Evolutionary conservation across 2,888 invertebrate species (phyloP), one percentile per base, ranked within the genome.

Genomic region (Amblyteles armatorius): DNA sequence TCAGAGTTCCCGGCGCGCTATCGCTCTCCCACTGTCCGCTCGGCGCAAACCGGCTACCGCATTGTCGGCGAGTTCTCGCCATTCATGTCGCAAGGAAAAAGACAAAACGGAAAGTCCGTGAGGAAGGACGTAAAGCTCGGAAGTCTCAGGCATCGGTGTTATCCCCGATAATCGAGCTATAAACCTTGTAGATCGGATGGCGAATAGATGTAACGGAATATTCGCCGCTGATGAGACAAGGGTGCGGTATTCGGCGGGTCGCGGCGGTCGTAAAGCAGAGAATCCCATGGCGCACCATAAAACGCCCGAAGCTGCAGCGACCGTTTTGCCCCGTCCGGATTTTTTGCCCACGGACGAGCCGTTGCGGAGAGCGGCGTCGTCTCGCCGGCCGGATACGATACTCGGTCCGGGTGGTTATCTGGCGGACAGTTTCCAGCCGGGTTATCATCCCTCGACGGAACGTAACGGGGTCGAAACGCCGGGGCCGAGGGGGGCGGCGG

Each of bases 371-470:
- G 13, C 29, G 73, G 52, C 22, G 36, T 33, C 79, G 36, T 44
- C 48, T 26, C 67, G 55, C 16, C 72, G 0, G 50, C 57, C 60
- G 33, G 52, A 83, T 76, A 81, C 71, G 65, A 71, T 55, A 65
- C 72, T 57, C 65, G 57, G 71, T 50, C 13, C 67, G 72, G 57
- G 73, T 82, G 74, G 74, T 87, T 88, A 86, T 88, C 86, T 87
- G 81, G 72, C 79, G 76, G 80, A 77, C 82, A 71, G 80, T 80
- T 83, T 82, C 78, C 68, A 82, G 68, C 44, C 83, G 80, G 76
- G 88, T 89, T 90, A 90, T 90, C 89, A 90, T 90, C 89, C 83
- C 71, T 52, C 26, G 57, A 48, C 57, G 57, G 16, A 48, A 67
- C 73, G 73, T 77, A 77, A 50, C 68, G 63, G 26, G 65, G 74